phyloP scores from a whole-genome alignment of 2,888 invertebrate genomes.

The Arge pagana region DNA sequence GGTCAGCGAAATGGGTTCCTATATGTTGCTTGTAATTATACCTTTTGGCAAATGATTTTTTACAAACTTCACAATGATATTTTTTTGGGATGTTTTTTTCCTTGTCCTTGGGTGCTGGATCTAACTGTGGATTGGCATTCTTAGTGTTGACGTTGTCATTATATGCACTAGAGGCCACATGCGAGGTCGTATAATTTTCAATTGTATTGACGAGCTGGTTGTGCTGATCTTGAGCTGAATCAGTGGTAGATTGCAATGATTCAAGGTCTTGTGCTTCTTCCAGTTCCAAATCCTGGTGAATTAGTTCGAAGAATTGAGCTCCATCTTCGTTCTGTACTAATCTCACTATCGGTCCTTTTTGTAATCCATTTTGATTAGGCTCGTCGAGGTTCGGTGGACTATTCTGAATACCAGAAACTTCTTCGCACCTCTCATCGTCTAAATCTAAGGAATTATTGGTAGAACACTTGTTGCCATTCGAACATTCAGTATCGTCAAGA shows the following conservation, averaged over 20 bases:
- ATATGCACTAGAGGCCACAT: conserved; percentile 2
- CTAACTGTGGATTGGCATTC: conserved; percentile 10
- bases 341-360: conserved; percentile 34
- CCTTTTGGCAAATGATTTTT: conserved; percentile 49
- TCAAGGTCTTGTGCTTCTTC: conserved; percentile 32
- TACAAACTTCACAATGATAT: conserved; percentile 50
- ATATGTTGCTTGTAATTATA: conserved; percentile 55
- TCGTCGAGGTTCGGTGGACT: conserved; percentile 10
- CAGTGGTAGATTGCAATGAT: background rate
- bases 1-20: conserved; percentile 51
- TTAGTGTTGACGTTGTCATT: conserved; percentile 9
- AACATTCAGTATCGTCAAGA: conserved; percentile 3
- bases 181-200: background rate
- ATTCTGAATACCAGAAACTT: conserved; percentile 8
- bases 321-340: conserved; percentile 40
- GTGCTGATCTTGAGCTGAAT: background rate
- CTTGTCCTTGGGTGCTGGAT: conserved; percentile 1
- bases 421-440: conserved; percentile 8
- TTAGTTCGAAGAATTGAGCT: conserved; percentile 45
- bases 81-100: conserved; percentile 28
- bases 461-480: conserved; percentile 5
- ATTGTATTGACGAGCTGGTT: background rate
- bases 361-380: conserved; percentile 36
- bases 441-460: background rate
- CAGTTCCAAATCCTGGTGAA: conserved; percentile 34